Percentiles rank a stretch among this genome's conserved stretches.
phyloP scores from a whole-genome alignment of 2,113 vertebrate species.

The Raja brachyura region DNA sequence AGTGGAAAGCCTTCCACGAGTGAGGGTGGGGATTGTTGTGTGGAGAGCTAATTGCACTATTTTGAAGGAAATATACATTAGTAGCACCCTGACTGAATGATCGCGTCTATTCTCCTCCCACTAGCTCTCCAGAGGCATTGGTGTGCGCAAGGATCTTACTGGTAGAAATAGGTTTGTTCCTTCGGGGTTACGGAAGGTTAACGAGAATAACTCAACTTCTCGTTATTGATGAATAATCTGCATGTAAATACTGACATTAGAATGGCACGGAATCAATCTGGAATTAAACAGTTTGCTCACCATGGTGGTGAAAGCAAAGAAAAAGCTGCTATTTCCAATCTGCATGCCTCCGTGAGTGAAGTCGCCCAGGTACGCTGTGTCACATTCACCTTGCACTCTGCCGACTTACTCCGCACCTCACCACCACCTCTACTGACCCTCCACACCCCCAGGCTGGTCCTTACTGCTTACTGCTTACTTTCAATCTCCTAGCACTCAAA shows the following conservation, averaged over 20 bases:
- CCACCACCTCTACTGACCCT: background rate
- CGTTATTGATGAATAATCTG: background rate
- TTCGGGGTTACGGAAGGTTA: background rate
- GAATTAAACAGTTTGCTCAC: background rate
- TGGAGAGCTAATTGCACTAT: background rate
- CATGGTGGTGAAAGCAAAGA: too few relatives aligned
- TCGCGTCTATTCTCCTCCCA: background rate
- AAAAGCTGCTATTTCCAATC: background rate
- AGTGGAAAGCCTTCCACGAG: background rate
- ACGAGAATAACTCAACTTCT: background rate
- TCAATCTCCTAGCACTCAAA: background rate
- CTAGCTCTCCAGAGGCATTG: background rate
- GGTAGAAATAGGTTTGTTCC: background rate
- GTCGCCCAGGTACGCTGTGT: background rate
- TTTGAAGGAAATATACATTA: background rate
- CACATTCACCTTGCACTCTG: background rate
- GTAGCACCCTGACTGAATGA: background rate
- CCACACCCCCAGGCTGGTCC: background rate
- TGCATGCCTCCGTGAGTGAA: background rate
- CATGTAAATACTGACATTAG: background rate
- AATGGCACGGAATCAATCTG: background rate
- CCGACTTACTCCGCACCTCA: background rate
- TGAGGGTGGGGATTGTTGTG: background rate
- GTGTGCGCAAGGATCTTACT: background rate
- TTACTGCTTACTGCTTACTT: too few relatives aligned